Conservation (phyloP, 2,888 invertebrate species). For the Melikaiella ostensackeni region DNA sequence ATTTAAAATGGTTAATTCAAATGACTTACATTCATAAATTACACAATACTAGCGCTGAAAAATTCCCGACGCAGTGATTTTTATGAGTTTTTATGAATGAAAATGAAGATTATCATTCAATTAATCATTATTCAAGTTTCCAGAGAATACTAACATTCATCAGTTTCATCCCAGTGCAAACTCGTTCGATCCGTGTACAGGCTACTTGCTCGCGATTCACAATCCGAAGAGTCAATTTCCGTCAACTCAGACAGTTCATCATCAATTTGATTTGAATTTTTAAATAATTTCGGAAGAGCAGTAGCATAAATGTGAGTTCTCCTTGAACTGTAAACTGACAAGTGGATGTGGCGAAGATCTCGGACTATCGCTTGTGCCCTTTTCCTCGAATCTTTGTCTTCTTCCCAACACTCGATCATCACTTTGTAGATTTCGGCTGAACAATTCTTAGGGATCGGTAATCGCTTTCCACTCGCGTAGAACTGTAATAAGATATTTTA, state of each 20-base stretch:
- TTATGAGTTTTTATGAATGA: too few relatives aligned
- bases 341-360: constrained; percentile 88
- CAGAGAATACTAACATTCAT: constrained; percentile 60
- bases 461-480: constrained; percentile 84
- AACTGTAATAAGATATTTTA: constrained; percentile 76
- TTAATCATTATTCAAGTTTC: background rate
- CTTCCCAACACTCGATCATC: constrained; percentile 90
- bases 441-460: constrained; percentile 84
- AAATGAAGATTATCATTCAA: too few relatives aligned
- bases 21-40: too few relatives aligned
- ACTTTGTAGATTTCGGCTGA: constrained; percentile 86
- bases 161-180: constrained; percentile 69
- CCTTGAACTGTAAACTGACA: constrained; percentile 84
- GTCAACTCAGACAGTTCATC: constrained; percentile 61
- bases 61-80: too few relatives aligned
- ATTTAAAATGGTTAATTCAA: too few relatives aligned
- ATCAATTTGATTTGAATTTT: constrained; percentile 58
- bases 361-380: constrained; percentile 92
- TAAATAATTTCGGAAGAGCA: constrained; percentile 75
- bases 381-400: constrained; percentile 84
- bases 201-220: constrained; percentile 68
- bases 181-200: constrained; percentile 69
- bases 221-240: constrained; percentile 69
- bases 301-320: constrained; percentile 81
- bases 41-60: too few relatives aligned